Base-by-base conservation (phyloP, 2,797 vertebrate genomes). In the Urosaurus nigricauda region DNA sequence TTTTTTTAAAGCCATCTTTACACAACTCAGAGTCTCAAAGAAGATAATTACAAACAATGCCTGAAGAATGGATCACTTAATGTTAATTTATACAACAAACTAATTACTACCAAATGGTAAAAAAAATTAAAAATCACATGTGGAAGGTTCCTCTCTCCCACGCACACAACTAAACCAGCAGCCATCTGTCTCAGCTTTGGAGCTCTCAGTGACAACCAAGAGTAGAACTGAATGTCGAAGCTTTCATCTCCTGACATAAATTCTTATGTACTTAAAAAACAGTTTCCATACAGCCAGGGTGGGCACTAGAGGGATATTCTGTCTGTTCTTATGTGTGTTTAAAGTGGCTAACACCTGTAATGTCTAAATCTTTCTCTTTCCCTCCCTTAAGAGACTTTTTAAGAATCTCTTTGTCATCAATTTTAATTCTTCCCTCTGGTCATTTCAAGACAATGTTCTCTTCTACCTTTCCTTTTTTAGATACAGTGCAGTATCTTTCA, bases 41-140 rank as follows among this genome's bases (percentile, higher is more conserved):
- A 96, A 97, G 98, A 98, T 98, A 97, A 97, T 96, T 96, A 96
- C 97, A 97, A 98, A 98, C 98, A 98, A 98, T 98, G 97, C 97
- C 95, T 96, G 96, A 95, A 98, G 98, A 98, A 98, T 96, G 97
- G 97, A 96, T 97, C 97, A 98, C 98, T 98, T 98, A 97, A 97
- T 98, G 98, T 98, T 99, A 98, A 99, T 98, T 99, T 98, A 98
- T 98, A 98, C 98, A 98, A 98, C 98, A 98, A 98, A 98, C 98
- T 99, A 99, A 99, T 99, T 98, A 98, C 98, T 96, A 97, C 97
- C 98, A 98, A 98, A 98, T 98, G 98, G 96, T 97, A 97, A 97
- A 97, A 96, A 98, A 98, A 98, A 97, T 98, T 98, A 97, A 60
- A 95, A 98, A 98, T 98, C 98, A 97, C 97, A 98, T 98, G 98